Conservation (phyloP, 2,888 invertebrate genomes). For the Alentia gelatinosa region DNA sequence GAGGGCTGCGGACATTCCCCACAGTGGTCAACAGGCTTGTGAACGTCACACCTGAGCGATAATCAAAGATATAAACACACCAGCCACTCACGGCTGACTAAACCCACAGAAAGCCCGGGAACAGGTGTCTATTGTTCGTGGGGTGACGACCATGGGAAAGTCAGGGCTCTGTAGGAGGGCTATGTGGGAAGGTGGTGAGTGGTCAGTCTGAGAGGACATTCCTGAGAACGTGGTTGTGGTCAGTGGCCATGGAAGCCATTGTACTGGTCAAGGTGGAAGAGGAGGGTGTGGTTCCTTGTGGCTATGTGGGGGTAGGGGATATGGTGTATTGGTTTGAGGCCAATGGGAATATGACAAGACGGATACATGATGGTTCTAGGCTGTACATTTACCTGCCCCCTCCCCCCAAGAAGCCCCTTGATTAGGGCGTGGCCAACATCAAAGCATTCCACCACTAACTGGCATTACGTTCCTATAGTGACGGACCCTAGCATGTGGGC, state of each 20-base stretch:
- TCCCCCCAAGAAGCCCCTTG: neutral
- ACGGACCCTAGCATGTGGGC: neutral
- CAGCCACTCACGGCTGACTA: neutral
- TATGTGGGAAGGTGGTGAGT: neutral
- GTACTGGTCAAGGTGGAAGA: neutral
- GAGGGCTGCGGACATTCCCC: neutral
- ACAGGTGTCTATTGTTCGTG: constrained; percentile 41
- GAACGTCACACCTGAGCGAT: neutral
- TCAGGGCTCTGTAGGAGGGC: constrained; percentile 15
- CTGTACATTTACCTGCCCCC: constrained; percentile 18
- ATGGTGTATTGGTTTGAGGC: neutral
- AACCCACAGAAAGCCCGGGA: neutral
- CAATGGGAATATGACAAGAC: constrained; percentile 10
- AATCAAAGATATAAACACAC: constrained; percentile 32
- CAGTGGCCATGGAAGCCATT: too few species aligned
- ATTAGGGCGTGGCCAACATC: constrained; percentile 33
- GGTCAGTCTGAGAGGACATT: neutral
- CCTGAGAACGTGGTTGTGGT: neutral
- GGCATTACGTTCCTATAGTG: neutral
- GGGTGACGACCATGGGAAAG: constrained; percentile 32
- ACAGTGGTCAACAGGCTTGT: neutral
- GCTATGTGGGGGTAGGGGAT: too few species aligned
- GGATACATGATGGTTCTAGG: neutral
- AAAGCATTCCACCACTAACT: neutral
- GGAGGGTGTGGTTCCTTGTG: too few species aligned